Percentiles rank a stretch among this genome's conserved stretches.
Evolutionary conservation across 2,888 invertebrate genomes (phyloP).

Genomic region (Cetonia aurata): DNA sequence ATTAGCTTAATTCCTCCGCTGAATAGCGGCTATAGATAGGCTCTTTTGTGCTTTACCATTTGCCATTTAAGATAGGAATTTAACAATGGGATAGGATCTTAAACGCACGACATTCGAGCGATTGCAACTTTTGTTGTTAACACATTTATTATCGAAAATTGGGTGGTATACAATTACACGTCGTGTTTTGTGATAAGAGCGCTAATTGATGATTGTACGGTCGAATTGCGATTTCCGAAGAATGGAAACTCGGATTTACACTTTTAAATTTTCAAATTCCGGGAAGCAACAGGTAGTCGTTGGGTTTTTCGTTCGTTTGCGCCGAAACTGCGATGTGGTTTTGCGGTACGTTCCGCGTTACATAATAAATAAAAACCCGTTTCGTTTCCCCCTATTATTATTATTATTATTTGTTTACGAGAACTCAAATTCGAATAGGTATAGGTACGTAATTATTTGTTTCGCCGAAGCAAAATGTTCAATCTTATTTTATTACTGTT

Average conservation of each 20-base stretch:
- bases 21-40: neutral
- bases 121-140: slow-evolving; percentile 27
- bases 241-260: too few relatives aligned
- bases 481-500: neutral
- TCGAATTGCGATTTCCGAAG: too few relatives aligned
- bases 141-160: slow-evolving; percentile 28
- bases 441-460: slow-evolving; percentile 18
- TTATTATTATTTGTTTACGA: slow-evolving; percentile 7
- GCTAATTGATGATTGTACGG: neutral
- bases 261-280: slow-evolving; percentile 16
- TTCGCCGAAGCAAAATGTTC: neutral
- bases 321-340: neutral
- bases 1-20: slow-evolving; percentile 35
- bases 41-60: slow-evolving; percentile 26
- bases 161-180: slow-evolving; percentile 39
- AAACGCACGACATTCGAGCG: too few relatives aligned
- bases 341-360: neutral
- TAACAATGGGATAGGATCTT: neutral
- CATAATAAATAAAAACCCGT: slow-evolving; percentile 5
- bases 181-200: slow-evolving; percentile 26
- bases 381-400: neutral
- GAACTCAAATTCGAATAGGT: slow-evolving; percentile 17
- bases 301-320: neutral
- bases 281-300: slow-evolving; percentile 26
- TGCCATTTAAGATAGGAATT: neutral